phyloP scores from a whole-genome alignment of 2,888 invertebrate genomes.

The Zygaena filipendulae region DNA sequence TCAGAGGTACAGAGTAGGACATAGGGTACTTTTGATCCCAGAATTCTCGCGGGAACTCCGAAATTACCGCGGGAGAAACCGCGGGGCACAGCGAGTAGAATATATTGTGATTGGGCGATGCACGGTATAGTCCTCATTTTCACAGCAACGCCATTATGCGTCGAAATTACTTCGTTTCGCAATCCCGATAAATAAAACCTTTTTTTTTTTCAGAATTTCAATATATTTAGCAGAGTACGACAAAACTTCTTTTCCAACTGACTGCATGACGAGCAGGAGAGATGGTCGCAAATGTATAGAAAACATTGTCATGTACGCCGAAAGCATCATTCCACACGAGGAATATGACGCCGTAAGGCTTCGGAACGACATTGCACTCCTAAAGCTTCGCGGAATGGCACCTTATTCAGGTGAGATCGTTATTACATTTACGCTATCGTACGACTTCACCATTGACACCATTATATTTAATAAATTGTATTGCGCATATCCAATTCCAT shows the following conservation, averaged over 20 bases:
- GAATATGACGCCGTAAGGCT: slow-evolving; percentile 36
- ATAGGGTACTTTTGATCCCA: no score
- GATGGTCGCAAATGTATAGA: slow-evolving; percentile 36
- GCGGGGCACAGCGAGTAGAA: no score
- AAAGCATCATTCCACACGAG: slow-evolving; percentile 32
- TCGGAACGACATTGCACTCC: slow-evolving; percentile 45
- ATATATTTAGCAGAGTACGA: slow-evolving; percentile 48
- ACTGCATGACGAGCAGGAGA: slow-evolving; percentile 34
- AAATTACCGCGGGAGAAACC: no score
- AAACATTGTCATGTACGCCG: slow-evolving; percentile 36
- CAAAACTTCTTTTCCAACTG: slow-evolving; percentile 46
- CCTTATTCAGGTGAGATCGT: slow-evolving; percentile 43
- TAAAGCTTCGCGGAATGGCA: slow-evolving; percentile 32
- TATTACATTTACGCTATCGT: slow-evolving; percentile 6
- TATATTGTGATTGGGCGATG: no score
- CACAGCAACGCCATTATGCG: no score
- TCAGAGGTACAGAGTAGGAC: no score
- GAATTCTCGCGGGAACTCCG: no score
- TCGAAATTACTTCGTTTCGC: no score
- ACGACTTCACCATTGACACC: no score
- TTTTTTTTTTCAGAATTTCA: slow-evolving; percentile 31
- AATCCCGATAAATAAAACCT: neutral
- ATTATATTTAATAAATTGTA: no score
- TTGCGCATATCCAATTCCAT: no score
- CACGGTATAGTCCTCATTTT: slow-evolving; percentile 1